These are phyloP conservation scores for Aromia moschata DNA, from an alignment of 2,888 invertebrate species.

Conservation along the genomic window DNA sequence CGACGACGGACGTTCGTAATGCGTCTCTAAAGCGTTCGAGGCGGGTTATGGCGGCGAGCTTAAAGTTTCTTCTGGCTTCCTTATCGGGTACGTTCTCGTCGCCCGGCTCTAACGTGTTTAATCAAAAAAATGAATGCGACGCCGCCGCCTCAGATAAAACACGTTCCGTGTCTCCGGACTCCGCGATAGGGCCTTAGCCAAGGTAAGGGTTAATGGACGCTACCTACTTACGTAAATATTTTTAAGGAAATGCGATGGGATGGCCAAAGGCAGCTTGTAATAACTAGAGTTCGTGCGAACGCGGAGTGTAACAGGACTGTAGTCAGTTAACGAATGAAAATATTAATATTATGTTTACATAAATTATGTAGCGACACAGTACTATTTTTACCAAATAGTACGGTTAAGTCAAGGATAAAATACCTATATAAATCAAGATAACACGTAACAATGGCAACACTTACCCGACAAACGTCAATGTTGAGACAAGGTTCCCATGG, in stretches of 20 bases:
- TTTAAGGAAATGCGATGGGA: constrained; percentile 7
- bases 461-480: too few species aligned
- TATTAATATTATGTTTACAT: too few species aligned
- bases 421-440: too few species aligned
- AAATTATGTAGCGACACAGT: too few species aligned
- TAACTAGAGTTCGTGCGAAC: too few species aligned
- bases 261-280: too few species aligned
- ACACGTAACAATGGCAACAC: too few species aligned
- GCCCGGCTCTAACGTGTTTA: constrained; percentile 35
- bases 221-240: constrained; percentile 21
- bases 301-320: too few species aligned
- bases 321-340: too few species aligned
- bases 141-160: constrained; percentile 35
- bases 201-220: constrained; percentile 18
- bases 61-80: constrained; percentile 37
- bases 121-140: constrained; percentile 41
- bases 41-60: constrained; percentile 23
- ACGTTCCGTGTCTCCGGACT: constrained; percentile 24
- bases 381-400: too few species aligned
- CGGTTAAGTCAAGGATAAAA: too few species aligned
- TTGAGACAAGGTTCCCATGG: too few species aligned
- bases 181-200: constrained; percentile 6
- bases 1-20: constrained; percentile 26
- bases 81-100: constrained; percentile 37
- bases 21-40: constrained; percentile 25